Evolutionary conservation across 2,888 invertebrate genomes (phyloP), one percentile per base, ranked within the genome.

Genomic region (Pachydiplax longipennis): DNA sequence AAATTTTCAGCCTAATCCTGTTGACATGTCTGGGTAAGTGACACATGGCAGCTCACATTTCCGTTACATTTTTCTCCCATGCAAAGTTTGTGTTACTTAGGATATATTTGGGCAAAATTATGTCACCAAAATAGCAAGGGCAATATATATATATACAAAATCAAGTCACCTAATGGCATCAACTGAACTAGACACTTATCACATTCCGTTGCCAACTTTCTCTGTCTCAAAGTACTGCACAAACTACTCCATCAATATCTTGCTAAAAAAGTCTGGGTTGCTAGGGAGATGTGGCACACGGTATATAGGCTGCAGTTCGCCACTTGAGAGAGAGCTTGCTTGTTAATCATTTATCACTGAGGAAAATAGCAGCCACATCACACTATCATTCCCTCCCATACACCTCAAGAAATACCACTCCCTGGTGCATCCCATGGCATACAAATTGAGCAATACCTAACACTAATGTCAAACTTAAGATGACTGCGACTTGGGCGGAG

Each of bases 361-460:
- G 87, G 87, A 87, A 87, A 87, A 87, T 87, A 87, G 87, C 87
- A 87, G 61, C 87, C 61, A 87, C 87, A 61, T 87, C 87, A 61
- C 87, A 87, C 87, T 61, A 65, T 61, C n/a, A 61, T 61, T 87
- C 87, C 87, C 87, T 87, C 87, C 87, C 87, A 87, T 35, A n/a
- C 87, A 73, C 73, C 73, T 87, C 87, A 87, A 61, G 61, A 87
- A 87, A 61, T 87, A 87, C 87, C 87, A 87, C 87, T 87, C 87
- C 87, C 87, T 37, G 61, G n/a, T 87, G 87, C 87, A 65, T 61
- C 87, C 87, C 87, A 90, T 90, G 90, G 90, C 90, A 90, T 90
- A 91, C 90, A 91, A 92, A 91, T 92, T 92, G 92, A 92, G 92
- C 92, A 92, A 92, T 92, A 91, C 91, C 92, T 91, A 92, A 90